These are phyloP conservation scores for Monomorium pharaonis DNA, from an alignment of 1,140 invertebrate species.

Conservation along the genomic window DNA sequence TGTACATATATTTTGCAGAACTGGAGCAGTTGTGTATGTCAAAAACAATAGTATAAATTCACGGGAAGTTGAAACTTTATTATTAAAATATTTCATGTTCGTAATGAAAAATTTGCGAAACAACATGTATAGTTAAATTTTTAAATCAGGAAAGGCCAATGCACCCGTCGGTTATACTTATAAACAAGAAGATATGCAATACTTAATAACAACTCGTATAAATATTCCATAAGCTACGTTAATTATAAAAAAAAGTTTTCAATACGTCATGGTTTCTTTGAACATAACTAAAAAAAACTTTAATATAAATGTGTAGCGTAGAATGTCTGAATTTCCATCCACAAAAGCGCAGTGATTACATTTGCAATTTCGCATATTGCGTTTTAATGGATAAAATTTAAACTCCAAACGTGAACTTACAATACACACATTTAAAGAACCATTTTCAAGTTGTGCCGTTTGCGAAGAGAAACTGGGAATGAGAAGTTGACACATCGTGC, in stretches of 20 bases:
- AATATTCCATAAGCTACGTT: not conserved
- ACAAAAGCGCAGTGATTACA: not conserved
- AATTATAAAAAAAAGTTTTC: not conserved
- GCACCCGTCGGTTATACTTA: not conserved
- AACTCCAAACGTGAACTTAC: not conserved
- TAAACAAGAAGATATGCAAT: not conserved
- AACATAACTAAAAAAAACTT: not conserved
- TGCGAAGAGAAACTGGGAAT: not conserved
- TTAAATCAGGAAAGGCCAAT: not conserved
- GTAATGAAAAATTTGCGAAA: conserved; percentile 7
- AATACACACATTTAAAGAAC: not conserved
- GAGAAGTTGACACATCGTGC: no score
- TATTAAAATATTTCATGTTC: conserved; percentile 4
- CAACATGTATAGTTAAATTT: not conserved
- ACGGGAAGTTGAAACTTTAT: not conserved
- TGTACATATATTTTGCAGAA: not conserved
- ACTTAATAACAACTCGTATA: not conserved
- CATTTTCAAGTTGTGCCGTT: not conserved
- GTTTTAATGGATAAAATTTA: not conserved
- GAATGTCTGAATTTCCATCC: not conserved
- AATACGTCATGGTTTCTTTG: not conserved
- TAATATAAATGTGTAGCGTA: not conserved
- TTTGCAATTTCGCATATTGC: not conserved
- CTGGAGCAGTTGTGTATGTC: not conserved
- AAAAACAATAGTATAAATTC: not conserved